A percentile compares a stretch with the other conserved stretches of the same genome.
These are phyloP conservation scores for Halocaridina rubra DNA, from an alignment of 2,888 invertebrate genomes.

Conservation along the genomic window DNA sequence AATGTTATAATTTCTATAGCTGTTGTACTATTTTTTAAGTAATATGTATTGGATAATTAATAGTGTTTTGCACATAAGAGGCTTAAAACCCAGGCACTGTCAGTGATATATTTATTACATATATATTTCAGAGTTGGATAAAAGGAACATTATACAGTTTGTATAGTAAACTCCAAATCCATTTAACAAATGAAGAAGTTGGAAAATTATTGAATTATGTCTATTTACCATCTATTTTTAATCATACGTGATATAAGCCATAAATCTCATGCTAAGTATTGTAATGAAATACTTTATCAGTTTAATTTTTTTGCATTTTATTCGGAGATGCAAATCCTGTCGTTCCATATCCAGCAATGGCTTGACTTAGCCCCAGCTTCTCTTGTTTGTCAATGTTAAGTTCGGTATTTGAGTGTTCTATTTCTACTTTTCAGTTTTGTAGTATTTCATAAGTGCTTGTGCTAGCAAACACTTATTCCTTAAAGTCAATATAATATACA, in stretches of 20 bases:
- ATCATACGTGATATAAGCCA: too few relatives aligned
- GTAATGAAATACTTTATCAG: too few relatives aligned
- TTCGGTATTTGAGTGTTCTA: constrained; percentile 46
- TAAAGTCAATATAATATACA: too few relatives aligned
- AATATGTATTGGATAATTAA: too few relatives aligned
- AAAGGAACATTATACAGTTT: not conserved
- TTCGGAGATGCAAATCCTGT: not conserved
- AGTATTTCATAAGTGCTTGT: too few relatives aligned
- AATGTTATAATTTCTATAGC: too few relatives aligned
- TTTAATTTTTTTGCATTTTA: not conserved
- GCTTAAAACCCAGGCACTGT: constrained; percentile 48
- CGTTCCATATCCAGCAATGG: constrained; percentile 21
- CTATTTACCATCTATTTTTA: not conserved
- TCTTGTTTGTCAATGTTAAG: constrained; percentile 50
- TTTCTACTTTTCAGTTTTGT: constrained; percentile 1
- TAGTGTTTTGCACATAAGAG: too few relatives aligned
- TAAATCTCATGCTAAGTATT: too few relatives aligned
- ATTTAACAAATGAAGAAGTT: not conserved
- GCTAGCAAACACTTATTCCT: too few relatives aligned
- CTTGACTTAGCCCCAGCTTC: constrained; percentile 41
- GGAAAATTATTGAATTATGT: not conserved
- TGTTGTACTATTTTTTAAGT: too few relatives aligned
- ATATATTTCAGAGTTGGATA: constrained; percentile 36
- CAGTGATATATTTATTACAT: too few relatives aligned
- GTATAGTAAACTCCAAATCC: not conserved